Conservation (phyloP, 2,797 vertebrate species). For the Sebastes cheni region DNA sequence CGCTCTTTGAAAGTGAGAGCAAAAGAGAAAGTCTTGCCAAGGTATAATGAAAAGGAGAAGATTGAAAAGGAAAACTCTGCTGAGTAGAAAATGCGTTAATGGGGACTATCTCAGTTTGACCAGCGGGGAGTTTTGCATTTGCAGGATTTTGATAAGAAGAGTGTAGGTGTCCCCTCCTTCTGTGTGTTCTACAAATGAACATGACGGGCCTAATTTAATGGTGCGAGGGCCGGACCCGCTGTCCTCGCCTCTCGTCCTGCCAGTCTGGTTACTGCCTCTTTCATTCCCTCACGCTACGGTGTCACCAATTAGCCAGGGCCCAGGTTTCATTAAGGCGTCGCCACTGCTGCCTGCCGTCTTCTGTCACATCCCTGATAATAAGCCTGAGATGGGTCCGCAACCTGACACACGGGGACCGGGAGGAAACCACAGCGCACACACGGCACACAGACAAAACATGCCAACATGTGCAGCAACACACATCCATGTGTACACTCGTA, state of each 20-base stretch:
- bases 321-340: conserved; percentile 87
- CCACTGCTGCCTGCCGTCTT: conserved; percentile 70
- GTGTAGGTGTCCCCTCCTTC: conserved; percentile 42
- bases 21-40: conserved; percentile 24
- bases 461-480: neutral
- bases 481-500: neutral
- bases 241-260: conserved; percentile 62
- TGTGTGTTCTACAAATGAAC: conserved; percentile 73
- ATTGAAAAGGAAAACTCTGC: conserved; percentile 38
- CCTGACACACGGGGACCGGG: conserved; percentile 43
- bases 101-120: conserved; percentile 20
- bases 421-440: conserved; percentile 13
- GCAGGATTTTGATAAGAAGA: conserved; percentile 50
- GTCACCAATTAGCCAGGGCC: conserved; percentile 86
- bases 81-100: conserved; percentile 24
- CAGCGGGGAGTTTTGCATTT: conserved; percentile 44
- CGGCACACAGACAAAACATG: neutral
- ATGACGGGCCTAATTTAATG: conserved; percentile 68
- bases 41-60: conserved; percentile 34
- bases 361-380: conserved; percentile 79
- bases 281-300: conserved; percentile 76
- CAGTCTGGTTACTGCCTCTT: conserved; percentile 67
- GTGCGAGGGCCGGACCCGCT: conserved; percentile 63
- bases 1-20: conserved; percentile 18
- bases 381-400: conserved; percentile 68